Evolutionary conservation across 1,140 invertebrate species (phyloP).

Genomic region (Colletes gigas): DNA sequence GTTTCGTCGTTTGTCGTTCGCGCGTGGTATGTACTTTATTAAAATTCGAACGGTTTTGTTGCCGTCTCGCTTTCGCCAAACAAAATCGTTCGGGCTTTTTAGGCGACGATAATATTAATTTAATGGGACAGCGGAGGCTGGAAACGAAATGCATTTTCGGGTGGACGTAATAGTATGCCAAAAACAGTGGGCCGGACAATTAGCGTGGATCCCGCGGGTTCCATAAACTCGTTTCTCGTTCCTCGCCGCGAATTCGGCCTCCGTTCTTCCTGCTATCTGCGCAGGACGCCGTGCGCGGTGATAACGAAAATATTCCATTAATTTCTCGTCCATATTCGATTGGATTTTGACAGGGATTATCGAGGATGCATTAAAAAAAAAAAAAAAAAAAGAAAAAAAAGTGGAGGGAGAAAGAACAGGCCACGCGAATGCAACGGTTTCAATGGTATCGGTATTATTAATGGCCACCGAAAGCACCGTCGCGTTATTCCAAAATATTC

Average conservation of each 20-base stretch:
- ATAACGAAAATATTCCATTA: slow-evolving; percentile 53
- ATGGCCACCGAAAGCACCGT: slow-evolving; percentile 24
- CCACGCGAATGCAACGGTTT: not conserved
- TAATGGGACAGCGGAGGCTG: not conserved
- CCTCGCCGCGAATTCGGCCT: not conserved
- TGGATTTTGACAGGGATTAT: slow-evolving; percentile 47
- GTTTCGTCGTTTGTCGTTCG: not conserved
- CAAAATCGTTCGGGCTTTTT: slow-evolving; percentile 1
- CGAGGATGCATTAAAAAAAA: slow-evolving; percentile 16
- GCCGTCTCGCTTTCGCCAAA: not conserved
- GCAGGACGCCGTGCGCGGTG: slow-evolving; percentile 14
- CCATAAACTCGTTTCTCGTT: slow-evolving; percentile 38
- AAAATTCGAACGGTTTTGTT: slow-evolving; percentile 19
- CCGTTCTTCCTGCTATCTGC: slow-evolving; percentile 28
- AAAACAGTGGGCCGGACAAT: slow-evolving; percentile 31
- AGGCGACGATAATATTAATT: slow-evolving; percentile 33
- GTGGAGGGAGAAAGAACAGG: not conserved
- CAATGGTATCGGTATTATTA: slow-evolving; percentile 43
- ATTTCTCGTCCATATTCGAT: slow-evolving; percentile 41
- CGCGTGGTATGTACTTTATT: not conserved
- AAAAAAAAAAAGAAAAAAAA: not conserved
- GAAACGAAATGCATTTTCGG: slow-evolving; percentile 3
- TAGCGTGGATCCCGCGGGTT: slow-evolving; percentile 34
- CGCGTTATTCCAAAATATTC: slow-evolving; percentile 30
- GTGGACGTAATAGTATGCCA: slow-evolving; percentile 12